A percentile compares a stretch with the other conserved stretches of the same genome.
Conservation (phyloP, 1,140 invertebrate species). For the Pachyrhynchus sulphureomaculatus region DNA sequence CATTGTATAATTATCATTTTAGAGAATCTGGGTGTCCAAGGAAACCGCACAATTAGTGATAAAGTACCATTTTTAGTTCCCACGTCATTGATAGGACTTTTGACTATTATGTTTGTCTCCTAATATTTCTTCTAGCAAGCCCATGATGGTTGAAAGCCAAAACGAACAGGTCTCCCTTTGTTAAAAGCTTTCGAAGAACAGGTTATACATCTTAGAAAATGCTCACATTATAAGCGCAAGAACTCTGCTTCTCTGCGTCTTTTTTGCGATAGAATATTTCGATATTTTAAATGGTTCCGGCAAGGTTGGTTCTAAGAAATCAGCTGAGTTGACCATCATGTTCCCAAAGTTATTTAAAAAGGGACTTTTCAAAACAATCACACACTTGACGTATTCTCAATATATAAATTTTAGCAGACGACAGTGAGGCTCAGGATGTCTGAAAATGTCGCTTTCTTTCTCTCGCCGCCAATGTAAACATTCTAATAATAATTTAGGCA, state of each 20-base stretch:
- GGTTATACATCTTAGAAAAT: conserved; percentile 10
- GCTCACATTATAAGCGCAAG: conserved; percentile 6
- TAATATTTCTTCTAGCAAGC: conserved; percentile 20
- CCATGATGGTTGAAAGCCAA: conserved; percentile 9
- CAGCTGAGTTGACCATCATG: conserved; percentile 14
- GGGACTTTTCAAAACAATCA: conserved; percentile 24
- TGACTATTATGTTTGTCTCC: conserved; percentile 18
- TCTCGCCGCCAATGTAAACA: conserved; percentile 6
- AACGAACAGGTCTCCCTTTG: conserved; percentile 12
- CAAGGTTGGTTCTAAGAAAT: conserved; percentile 17
- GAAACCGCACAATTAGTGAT: conserved; percentile 23
- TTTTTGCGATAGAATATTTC: background rate
- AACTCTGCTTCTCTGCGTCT: background rate
- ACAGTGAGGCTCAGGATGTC: background rate
- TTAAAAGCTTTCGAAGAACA: conserved; percentile 18
- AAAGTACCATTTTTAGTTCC: conserved; percentile 21
- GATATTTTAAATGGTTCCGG: conserved; percentile 1
- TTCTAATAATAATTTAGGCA: too few species aligned
- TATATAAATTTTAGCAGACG: conserved; percentile 5
- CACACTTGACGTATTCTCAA: conserved; percentile 24
- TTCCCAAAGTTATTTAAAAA: conserved; percentile 19
- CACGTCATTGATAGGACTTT: conserved; percentile 12
- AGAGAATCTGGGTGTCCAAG: background rate
- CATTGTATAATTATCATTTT: background rate
- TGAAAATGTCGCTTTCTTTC: background rate